Conservation (phyloP, 2,888 invertebrate genomes). For the Pheosia gnoma region DNA sequence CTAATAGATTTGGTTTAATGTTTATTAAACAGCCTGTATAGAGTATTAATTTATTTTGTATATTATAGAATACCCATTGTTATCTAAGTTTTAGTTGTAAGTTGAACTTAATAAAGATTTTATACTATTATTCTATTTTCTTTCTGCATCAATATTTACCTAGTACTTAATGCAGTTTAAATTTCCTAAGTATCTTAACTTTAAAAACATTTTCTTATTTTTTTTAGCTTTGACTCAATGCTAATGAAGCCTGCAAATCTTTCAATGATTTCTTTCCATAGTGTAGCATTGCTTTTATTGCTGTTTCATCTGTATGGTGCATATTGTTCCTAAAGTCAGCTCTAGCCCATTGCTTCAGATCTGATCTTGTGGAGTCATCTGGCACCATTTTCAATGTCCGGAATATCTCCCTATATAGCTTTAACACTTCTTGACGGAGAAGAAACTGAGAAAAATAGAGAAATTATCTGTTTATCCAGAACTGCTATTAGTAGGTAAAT, state of each 20-base stretch:
- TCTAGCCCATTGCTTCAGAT: constrained; percentile 89
- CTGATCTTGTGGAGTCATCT: constrained; percentile 85
- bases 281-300: constrained; percentile 88
- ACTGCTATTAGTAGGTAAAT: too few species aligned
- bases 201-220: neutral
- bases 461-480: neutral
- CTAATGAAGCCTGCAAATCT: constrained; percentile 86
- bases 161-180: too few species aligned
- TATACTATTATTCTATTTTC: constrained; percentile 9
- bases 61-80: neutral
- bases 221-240: constrained; percentile 80
- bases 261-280: constrained; percentile 88
- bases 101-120: constrained; percentile 23
- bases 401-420: constrained; percentile 89
- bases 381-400: constrained; percentile 87
- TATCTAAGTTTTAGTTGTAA: neutral
- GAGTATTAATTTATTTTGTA: too few species aligned
- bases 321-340: constrained; percentile 89
- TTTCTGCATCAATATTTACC: too few species aligned
- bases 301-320: constrained; percentile 88
- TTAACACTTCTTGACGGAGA: constrained; percentile 90
- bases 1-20: too few species aligned
- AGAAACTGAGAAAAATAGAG: constrained; percentile 85
- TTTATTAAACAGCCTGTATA: too few species aligned
- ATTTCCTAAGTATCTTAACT: neutral